These are phyloP conservation scores for Heliconius aoede DNA, from an alignment of 2,888 invertebrate species.

Conservation along the genomic window DNA sequence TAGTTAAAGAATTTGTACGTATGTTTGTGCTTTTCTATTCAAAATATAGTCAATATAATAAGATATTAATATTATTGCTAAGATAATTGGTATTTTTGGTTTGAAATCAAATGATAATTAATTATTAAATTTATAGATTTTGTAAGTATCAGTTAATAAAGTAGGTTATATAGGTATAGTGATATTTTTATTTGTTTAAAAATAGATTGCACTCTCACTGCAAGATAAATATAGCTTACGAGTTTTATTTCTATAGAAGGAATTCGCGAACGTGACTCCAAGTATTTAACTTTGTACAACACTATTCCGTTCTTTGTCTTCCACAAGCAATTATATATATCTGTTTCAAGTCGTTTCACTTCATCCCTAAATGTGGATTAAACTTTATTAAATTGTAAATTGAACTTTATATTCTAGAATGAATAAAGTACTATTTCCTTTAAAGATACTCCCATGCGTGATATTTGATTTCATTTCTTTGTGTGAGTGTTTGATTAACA, in stretches of 20 bases:
- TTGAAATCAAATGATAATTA: neutral
- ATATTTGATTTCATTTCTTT: slow-evolving; percentile 41
- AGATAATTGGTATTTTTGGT: too few species aligned
- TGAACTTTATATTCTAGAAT: slow-evolving; percentile 3
- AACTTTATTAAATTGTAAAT: slow-evolving; percentile 36
- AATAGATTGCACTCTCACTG: slow-evolving; percentile 19
- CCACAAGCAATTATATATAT: slow-evolving; percentile 46
- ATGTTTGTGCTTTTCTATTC: neutral
- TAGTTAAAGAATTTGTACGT: slow-evolving; percentile 41
- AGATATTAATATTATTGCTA: too few species aligned
- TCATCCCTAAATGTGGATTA: slow-evolving; percentile 56
- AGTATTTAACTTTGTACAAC: slow-evolving; percentile 38
- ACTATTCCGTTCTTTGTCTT: slow-evolving; percentile 52
- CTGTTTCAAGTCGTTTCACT: slow-evolving; percentile 55
- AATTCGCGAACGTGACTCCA: slow-evolving; percentile 27
- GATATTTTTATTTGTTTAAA: neutral
- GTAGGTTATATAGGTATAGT: neutral
- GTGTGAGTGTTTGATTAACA: slow-evolving; percentile 73
- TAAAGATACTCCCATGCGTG: slow-evolving; percentile 29
- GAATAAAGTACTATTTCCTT: slow-evolving; percentile 49
- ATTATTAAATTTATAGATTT: neutral
- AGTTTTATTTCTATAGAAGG: slow-evolving; percentile 31
- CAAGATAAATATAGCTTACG: slow-evolving; percentile 30
- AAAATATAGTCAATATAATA: neutral
- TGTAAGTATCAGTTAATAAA: neutral